A percentile compares a stretch with the other conserved stretches of the same genome.
phyloP scores from a whole-genome alignment of 2,797 vertebrate genomes.

The Pitangus sulphuratus region DNA sequence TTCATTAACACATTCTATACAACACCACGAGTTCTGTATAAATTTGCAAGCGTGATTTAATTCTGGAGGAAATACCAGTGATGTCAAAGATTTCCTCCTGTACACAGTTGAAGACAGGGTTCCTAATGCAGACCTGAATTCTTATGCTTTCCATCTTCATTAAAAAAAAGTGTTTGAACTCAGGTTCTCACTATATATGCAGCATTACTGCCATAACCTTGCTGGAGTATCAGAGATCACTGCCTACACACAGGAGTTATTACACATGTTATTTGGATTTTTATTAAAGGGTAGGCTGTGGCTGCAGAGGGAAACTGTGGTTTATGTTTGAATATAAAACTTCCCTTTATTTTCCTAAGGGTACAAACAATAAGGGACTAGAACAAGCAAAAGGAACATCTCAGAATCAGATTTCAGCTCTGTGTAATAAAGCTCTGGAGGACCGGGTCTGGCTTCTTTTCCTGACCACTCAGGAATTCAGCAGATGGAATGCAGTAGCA shows the following conservation, averaged over 20 bases:
- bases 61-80: not conserved
- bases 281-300: not conserved
- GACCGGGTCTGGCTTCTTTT: not conserved
- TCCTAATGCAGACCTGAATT: not conserved
- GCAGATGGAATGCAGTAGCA: not conserved
- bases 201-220: not conserved
- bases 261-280: not conserved
- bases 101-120: not conserved
- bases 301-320: not conserved
- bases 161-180: not conserved
- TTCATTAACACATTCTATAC: not conserved
- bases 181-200: not conserved
- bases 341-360: not conserved
- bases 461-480: not conserved
- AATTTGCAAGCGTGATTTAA: not conserved
- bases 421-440: not conserved
- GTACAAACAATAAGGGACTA: not conserved
- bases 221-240: not conserved
- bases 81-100: not conserved
- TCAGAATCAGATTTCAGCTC: not conserved
- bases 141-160: not conserved
- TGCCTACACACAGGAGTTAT: not conserved
- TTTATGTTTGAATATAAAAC: not conserved
- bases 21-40: rapidly evolving
- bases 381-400: not conserved